Evolutionary conservation across 2,797 vertebrate genomes (phyloP).

Genomic region (Pelochelys cantorii): DNA sequence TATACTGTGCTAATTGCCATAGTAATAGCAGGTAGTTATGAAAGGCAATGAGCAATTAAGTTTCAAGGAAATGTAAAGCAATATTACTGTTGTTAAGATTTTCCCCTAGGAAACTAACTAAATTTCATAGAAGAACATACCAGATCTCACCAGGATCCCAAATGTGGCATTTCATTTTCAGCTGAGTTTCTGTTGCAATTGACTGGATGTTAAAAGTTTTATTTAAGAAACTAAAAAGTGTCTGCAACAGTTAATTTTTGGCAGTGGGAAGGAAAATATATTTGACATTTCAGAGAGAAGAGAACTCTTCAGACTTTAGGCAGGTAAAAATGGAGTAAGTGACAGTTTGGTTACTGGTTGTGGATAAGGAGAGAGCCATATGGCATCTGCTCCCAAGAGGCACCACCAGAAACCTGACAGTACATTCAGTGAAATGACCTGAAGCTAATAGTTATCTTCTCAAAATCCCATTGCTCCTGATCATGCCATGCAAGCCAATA

Average conservation of each 20-base stretch:
- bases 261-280: fast-evolving
- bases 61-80: conserved; percentile 34
- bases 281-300: neutral
- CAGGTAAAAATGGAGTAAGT: neutral
- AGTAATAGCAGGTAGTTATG: conserved; percentile 61
- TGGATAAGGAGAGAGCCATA: fast-evolving
- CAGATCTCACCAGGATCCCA: neutral
- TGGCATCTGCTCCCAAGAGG: neutral
- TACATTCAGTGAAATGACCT: fast-evolving
- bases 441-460: neutral
- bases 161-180: neutral
- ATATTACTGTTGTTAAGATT: neutral
- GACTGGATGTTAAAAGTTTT: fast-evolving
- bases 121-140: neutral
- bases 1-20: conserved; percentile 49
- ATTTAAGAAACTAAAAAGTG: fast-evolving
- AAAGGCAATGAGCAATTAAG: conserved; percentile 48
- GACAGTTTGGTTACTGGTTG: neutral
- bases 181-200: neutral
- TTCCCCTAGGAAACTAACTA: neutral
- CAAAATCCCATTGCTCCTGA: neutral
- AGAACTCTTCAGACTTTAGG: neutral
- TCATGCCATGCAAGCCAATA: neutral
- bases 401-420: fast-evolving
- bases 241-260: neutral